A percentile compares a stretch with the other conserved stretches of the same genome.
Conservation (phyloP, 2,113 vertebrate genomes). For the Rattus rattus region DNA sequence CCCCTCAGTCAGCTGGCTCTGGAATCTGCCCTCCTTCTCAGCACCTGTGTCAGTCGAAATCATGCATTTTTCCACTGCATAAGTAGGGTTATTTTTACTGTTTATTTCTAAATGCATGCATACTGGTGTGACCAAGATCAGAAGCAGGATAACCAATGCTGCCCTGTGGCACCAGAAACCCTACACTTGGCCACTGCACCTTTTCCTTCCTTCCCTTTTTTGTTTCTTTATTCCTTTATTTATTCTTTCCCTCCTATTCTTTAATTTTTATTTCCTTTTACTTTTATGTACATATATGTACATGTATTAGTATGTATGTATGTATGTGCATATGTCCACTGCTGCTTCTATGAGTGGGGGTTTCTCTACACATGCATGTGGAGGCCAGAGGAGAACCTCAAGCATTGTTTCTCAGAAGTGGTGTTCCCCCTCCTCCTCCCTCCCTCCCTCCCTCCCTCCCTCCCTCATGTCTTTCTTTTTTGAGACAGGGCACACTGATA, state of each 20-base stretch:
- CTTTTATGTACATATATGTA: background rate
- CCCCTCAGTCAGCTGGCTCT: background rate
- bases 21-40: background rate
- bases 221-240: background rate
- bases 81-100: background rate
- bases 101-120: conserved; percentile 16
- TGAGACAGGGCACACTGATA: background rate
- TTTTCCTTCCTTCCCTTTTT: background rate
- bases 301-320: background rate
- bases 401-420: too few species aligned
- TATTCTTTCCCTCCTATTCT: background rate
- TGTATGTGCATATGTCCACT: background rate
- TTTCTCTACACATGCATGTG: too few species aligned
- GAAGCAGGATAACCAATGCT: background rate
- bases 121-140: background rate
- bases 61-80: background rate
- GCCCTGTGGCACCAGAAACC: background rate
- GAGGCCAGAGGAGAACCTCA: too few species aligned
- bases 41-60: background rate
- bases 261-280: background rate
- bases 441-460: too few species aligned
- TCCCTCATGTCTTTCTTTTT: background rate
- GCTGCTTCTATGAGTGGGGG: too few species aligned
- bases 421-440: too few species aligned
- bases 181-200: background rate